phyloP scores from a whole-genome alignment of 2,113 vertebrate genomes.

The Elephas maximus region DNA sequence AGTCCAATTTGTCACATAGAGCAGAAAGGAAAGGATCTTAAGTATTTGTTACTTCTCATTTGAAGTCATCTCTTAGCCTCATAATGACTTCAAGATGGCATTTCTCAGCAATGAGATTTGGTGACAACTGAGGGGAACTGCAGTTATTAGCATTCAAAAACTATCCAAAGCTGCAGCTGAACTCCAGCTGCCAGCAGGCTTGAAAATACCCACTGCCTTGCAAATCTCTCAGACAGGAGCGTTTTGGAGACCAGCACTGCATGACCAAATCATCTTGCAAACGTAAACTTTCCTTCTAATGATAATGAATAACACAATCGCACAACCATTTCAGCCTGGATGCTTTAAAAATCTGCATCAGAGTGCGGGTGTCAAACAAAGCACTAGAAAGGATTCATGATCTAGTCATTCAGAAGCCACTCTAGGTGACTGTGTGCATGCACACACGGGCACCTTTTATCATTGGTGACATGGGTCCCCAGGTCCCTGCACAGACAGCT shows the following conservation, averaged over 20 bases:
- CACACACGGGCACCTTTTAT: background rate
- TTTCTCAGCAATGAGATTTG: background rate
- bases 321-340: background rate
- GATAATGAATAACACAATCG: background rate
- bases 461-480: rapidly evolving
- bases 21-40: background rate
- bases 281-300: background rate
- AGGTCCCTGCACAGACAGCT: rapidly evolving
- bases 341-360: background rate
- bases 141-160: constrained; percentile 60
- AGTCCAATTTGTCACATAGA: background rate
- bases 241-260: background rate
- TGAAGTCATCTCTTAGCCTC: background rate
- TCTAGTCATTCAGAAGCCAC: rapidly evolving
- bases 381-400: background rate
- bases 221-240: constrained; percentile 28
- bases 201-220: background rate
- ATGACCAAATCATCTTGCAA: background rate
- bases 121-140: background rate
- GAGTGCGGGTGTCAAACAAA: background rate
- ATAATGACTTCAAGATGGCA: background rate
- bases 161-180: constrained; percentile 56
- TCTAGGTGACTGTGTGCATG: rapidly evolving
- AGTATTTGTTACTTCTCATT: background rate
- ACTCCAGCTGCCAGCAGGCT: constrained; percentile 39